A percentile compares a stretch with the other conserved stretches of the same genome.
Conservation (phyloP, 2,888 invertebrate species). For the Auanema sp. region DNA sequence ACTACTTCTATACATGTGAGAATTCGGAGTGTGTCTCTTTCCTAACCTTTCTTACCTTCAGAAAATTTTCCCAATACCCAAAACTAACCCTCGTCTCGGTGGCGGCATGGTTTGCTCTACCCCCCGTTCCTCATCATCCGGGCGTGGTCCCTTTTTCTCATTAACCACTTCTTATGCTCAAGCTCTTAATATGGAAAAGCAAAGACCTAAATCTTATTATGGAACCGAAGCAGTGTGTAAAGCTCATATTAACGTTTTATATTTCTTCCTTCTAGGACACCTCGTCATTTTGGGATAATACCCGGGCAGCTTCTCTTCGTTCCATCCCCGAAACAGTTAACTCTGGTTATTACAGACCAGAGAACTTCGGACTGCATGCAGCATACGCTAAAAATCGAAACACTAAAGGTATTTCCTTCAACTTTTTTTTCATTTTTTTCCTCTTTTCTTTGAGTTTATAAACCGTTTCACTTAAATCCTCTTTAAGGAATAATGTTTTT, state of each 20-base stretch:
- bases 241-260: background rate
- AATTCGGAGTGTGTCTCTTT: background rate
- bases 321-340: background rate
- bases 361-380: slow-evolving; percentile 32
- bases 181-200: slow-evolving; percentile 6
- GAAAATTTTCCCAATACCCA: slow-evolving; percentile 2
- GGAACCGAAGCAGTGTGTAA: slow-evolving; percentile 10
- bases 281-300: slow-evolving; percentile 14
- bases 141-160: background rate
- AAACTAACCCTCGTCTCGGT: slow-evolving; percentile 14
- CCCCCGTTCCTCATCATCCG: slow-evolving; percentile 5
- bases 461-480: background rate
- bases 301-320: background rate
- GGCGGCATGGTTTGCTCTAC: slow-evolving; percentile 10
- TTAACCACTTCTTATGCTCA: slow-evolving; percentile 12
- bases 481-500: slow-evolving; percentile 42
- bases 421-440: background rate
- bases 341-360: slow-evolving; percentile 23
- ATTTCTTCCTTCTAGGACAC: background rate
- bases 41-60: background rate
- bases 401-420: slow-evolving; percentile 21
- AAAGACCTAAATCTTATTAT: slow-evolving; percentile 8
- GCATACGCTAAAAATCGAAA: slow-evolving; percentile 30
- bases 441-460: background rate
- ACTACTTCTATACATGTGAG: slow-evolving; percentile 11